phyloP scores from a whole-genome alignment of 2,797 vertebrate genomes.

The Crotalus adamanteus region DNA sequence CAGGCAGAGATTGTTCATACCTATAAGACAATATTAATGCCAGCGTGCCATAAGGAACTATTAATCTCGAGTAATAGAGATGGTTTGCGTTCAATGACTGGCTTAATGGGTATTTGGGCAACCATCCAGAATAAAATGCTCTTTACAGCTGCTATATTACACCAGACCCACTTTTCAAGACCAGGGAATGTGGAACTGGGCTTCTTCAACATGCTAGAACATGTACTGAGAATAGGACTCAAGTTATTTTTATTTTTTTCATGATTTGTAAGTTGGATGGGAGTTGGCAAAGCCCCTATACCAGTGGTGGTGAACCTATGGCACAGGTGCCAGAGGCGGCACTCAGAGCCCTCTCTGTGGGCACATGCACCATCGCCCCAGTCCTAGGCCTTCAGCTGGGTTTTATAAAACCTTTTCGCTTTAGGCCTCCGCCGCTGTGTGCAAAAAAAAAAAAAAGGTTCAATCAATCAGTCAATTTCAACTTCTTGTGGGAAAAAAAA shows the following conservation, averaged over 20 bases:
- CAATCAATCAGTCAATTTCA: too few species aligned
- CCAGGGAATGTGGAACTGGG: background rate
- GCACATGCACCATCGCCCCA: too few species aligned
- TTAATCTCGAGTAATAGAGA: slow-evolving; percentile 61
- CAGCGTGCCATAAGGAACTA: slow-evolving; percentile 54
- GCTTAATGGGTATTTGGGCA: slow-evolving; percentile 43
- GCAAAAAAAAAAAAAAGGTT: too few species aligned
- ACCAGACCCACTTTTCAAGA: slow-evolving; percentile 23
- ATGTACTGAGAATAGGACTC: background rate
- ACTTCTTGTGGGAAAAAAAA: too few species aligned
- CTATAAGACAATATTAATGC: slow-evolving; percentile 45
- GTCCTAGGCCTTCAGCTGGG: too few species aligned
- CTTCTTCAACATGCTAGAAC: background rate
- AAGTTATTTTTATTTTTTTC: background rate
- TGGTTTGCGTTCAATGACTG: slow-evolving; percentile 45
- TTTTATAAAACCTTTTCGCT: too few species aligned
- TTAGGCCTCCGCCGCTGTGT: too few species aligned
- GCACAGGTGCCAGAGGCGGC: too few species aligned
- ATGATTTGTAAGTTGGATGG: background rate
- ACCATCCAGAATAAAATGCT: slow-evolving; percentile 48
- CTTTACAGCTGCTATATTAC: slow-evolving; percentile 53
- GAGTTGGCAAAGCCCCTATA: background rate
- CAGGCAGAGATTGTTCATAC: slow-evolving; percentile 46
- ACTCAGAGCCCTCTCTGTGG: too few species aligned
- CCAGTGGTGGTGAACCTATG: too few species aligned